Evolutionary conservation across 2,113 vertebrate genomes (phyloP).

Genomic region (Passer domesticus): DNA sequence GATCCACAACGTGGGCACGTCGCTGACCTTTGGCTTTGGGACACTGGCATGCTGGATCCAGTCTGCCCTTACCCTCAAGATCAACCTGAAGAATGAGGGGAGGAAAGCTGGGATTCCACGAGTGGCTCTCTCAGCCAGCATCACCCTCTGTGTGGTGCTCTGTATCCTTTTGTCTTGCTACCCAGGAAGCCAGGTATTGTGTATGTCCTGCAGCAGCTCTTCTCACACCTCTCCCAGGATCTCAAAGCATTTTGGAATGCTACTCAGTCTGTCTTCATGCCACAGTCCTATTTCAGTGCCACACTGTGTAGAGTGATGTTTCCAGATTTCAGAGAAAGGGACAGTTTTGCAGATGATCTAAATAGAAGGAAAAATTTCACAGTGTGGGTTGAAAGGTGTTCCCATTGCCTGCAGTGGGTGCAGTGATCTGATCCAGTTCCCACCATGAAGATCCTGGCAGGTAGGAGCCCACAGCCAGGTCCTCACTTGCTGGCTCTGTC

Average conservation of each 20-base stretch:
- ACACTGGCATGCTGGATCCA: constrained; percentile 90
- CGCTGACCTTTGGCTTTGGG: constrained; percentile 86
- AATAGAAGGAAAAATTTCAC: not conserved
- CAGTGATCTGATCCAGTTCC: not conserved
- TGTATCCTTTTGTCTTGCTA: constrained; percentile 84
- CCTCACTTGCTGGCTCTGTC: not conserved
- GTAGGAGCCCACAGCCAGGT: not conserved
- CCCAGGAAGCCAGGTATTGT: not conserved
- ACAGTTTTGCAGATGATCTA: not conserved
- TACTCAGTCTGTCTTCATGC: not conserved
- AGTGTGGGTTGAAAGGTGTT: not conserved
- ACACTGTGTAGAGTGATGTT: not conserved
- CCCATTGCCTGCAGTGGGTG: accelerated
- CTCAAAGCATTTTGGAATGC: not conserved
- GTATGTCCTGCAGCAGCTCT: not conserved
- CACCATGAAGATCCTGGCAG: not conserved
- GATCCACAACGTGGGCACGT: constrained; percentile 84
- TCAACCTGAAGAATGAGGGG: constrained; percentile 87
- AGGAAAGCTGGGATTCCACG: constrained; percentile 76
- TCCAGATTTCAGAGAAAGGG: not conserved
- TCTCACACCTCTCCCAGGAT: not conserved
- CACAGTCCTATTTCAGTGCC: not conserved
- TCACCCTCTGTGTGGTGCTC: constrained; percentile 84
- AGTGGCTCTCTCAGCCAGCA: constrained; percentile 79
- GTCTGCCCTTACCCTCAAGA: constrained; percentile 85